These are phyloP conservation scores for Antheraea yamamai DNA, from an alignment of 2,888 invertebrate species.

Conservation along the genomic window DNA sequence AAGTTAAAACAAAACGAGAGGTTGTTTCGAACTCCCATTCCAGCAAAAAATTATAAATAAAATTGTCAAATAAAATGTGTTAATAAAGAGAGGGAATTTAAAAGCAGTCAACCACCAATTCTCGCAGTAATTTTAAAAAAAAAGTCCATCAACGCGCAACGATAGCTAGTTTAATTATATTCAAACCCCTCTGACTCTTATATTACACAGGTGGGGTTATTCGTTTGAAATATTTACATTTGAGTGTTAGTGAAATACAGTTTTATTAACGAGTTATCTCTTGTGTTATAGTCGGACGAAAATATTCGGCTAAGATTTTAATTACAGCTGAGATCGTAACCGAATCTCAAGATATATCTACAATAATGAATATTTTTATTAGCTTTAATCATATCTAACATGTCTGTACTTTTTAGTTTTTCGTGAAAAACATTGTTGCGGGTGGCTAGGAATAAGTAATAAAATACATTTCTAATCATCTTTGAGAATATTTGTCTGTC, in stretches of 20 bases:
- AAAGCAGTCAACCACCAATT: constrained; percentile 8
- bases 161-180: not conserved
- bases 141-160: not conserved
- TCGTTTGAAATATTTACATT: not conserved
- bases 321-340: too few relatives aligned
- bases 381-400: too few relatives aligned
- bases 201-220: not conserved
- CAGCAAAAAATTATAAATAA: not conserved
- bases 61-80: not conserved
- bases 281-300: not conserved
- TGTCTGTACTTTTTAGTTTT: too few relatives aligned
- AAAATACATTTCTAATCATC: too few relatives aligned
- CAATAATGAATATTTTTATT: too few relatives aligned
- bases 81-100: constrained; percentile 5
- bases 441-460: too few relatives aligned
- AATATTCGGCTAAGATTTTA: too few relatives aligned
- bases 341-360: too few relatives aligned
- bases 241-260: not conserved
- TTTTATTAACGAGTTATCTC: not conserved
- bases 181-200: not conserved
- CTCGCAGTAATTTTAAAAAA: not conserved
- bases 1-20: not conserved
- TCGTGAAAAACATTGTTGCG: too few relatives aligned
- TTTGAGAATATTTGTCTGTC: too few relatives aligned
- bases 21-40: not conserved